Conservation (phyloP, 2,113 vertebrate species). For the Antennarius striatus region DNA sequence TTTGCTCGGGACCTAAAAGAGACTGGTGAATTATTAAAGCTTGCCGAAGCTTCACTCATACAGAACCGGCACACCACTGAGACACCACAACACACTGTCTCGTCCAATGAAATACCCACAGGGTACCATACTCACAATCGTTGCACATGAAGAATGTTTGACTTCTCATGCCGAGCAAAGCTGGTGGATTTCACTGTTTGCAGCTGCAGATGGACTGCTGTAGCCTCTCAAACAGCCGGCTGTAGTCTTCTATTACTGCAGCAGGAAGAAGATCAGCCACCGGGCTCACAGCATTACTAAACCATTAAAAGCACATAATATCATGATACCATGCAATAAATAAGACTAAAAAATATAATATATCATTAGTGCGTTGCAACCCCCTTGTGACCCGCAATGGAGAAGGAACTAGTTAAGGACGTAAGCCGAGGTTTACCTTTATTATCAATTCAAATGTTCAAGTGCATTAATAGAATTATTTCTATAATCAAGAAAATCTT, state of each 20-base stretch:
- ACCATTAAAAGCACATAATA: too few species aligned
- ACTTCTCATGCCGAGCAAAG: conserved; percentile 62
- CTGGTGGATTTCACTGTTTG: conserved; percentile 58
- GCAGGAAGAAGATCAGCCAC: conserved; percentile 13
- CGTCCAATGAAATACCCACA: conserved; percentile 51
- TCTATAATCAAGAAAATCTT: too few species aligned
- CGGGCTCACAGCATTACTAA: conserved; percentile 16
- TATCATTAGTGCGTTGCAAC: too few species aligned
- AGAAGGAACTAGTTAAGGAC: too few species aligned
- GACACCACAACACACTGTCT: conserved; percentile 39
- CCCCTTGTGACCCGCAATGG: too few species aligned
- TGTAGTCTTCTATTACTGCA: conserved; percentile 33
- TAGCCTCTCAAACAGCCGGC: conserved; percentile 40
- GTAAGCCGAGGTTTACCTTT: too few species aligned
- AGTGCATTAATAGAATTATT: too few species aligned
- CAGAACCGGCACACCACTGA: conserved; percentile 59
- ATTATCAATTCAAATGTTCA: too few species aligned
- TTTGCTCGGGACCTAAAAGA: conserved; percentile 73
- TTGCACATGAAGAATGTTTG: conserved; percentile 59
- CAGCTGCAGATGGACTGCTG: conserved; percentile 32
- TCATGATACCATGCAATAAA: background rate
- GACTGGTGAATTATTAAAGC: conserved; percentile 73
- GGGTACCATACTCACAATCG: conserved; percentile 39
- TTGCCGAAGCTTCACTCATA: conserved; percentile 63
- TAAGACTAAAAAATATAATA: too few species aligned